phyloP scores from a whole-genome alignment of 2,113 vertebrate species.

The Leucopsar rothschildi region DNA sequence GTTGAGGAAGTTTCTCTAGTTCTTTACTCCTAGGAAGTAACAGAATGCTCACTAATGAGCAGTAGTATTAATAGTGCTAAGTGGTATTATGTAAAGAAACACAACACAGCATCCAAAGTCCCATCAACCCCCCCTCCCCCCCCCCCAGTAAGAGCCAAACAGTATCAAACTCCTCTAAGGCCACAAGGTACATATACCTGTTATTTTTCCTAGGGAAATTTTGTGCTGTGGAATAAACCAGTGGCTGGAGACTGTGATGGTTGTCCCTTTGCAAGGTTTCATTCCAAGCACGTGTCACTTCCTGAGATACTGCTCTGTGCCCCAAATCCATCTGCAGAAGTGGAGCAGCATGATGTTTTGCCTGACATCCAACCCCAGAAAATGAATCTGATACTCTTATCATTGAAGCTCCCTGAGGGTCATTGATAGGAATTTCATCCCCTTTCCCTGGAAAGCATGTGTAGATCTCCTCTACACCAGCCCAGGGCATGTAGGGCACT shows the following conservation, averaged over 20 bases:
- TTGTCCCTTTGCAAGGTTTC: neutral
- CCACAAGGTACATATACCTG: neutral
- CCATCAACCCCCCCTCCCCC: no score
- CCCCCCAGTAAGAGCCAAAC: rapidly evolving
- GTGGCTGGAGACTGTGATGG: neutral
- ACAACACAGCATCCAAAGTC: no score
- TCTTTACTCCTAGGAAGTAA: neutral
- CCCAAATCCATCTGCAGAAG: neutral
- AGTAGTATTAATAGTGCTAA: neutral
- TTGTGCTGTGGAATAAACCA: neutral
- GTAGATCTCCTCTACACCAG: neutral
- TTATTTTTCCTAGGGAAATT: neutral
- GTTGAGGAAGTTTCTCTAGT: neutral
- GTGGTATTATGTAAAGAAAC: neutral
- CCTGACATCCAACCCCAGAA: neutral
- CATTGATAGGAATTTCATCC: neutral
- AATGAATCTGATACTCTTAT: neutral
- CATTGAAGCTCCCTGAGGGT: neutral
- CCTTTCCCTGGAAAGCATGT: rapidly evolving
- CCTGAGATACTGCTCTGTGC: neutral
- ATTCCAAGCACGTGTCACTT: neutral
- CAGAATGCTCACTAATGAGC: neutral
- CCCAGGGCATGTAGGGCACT: neutral
- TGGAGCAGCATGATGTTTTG: neutral
- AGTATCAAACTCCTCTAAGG: neutral